A percentile compares a stretch with the other conserved stretches of the same genome.
phyloP scores from a whole-genome alignment of 1,140 invertebrate genomes.

The Homalodisca vitripennis region DNA sequence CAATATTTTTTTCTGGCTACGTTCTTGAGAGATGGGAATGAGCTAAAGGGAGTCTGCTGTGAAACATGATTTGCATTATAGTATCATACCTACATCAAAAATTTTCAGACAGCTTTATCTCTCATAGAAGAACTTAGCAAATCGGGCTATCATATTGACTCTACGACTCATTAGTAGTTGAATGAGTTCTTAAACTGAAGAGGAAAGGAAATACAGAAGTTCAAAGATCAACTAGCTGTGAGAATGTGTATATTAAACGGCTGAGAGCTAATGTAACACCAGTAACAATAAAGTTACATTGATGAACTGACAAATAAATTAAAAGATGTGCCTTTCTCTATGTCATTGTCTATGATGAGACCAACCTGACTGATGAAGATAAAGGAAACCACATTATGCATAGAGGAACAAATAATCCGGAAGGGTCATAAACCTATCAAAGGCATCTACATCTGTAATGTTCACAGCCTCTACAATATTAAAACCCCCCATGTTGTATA shows the following conservation, averaged over 20 bases:
- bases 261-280: constrained; percentile 29
- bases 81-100: constrained; percentile 22
- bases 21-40: too few species aligned
- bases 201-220: constrained; percentile 24
- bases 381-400: constrained; percentile 42
- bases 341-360: constrained; percentile 48
- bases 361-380: constrained; percentile 47
- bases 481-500: constrained; percentile 40
- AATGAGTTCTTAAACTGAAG: constrained; percentile 29
- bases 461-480: constrained; percentile 43
- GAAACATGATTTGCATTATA: constrained; percentile 29
- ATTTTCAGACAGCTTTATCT: constrained; percentile 30
- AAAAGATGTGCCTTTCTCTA: constrained; percentile 32
- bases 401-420: constrained; percentile 45
- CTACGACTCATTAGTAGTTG: constrained; percentile 20
- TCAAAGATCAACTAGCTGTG: constrained; percentile 27
- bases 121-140: constrained; percentile 27
- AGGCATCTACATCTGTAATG: constrained; percentile 46
- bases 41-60: constrained; percentile 24
- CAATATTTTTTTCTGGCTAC: too few species aligned
- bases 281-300: constrained; percentile 35
- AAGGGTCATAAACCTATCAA: constrained; percentile 45
- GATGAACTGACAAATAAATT: constrained; percentile 31
- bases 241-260: constrained; percentile 34
- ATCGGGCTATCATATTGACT: constrained; percentile 31